Evolutionary conservation across 1,140 invertebrate genomes (phyloP).

Genomic region (Temnothorax nylanderi): DNA sequence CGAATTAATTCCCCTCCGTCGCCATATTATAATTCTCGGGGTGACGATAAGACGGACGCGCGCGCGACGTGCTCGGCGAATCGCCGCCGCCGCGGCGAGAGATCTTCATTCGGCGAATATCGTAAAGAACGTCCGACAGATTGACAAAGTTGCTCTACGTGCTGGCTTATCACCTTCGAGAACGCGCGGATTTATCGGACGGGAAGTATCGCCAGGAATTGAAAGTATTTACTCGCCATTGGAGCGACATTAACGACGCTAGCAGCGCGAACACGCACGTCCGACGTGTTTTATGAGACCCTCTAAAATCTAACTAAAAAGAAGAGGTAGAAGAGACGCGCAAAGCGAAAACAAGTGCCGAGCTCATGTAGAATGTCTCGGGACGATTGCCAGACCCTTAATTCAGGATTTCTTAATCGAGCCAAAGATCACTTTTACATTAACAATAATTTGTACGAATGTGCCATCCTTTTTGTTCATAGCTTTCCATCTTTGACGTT

Average conservation of each 20-base stretch:
- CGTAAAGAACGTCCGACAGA: background rate
- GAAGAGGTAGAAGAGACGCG: background rate
- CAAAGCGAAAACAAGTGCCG: background rate
- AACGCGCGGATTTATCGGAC: conserved; percentile 17
- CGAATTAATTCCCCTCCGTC: conserved; percentile 40
- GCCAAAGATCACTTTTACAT: background rate
- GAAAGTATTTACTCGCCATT: conserved; percentile 26
- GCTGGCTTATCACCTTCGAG: background rate
- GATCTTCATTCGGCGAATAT: conserved; percentile 30
- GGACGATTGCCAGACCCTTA: background rate
- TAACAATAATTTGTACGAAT: background rate
- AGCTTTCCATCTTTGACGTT: background rate
- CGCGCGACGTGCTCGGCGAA: background rate
- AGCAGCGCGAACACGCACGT: background rate
- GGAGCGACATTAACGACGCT: conserved; percentile 16
- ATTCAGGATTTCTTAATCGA: background rate
- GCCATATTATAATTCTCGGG: conserved; percentile 5
- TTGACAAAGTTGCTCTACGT: conserved; percentile 35
- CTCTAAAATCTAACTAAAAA: background rate
- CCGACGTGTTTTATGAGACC: conserved; percentile 9
- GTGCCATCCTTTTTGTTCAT: background rate
- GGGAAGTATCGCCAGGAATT: conserved; percentile 11
- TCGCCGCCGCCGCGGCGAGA: background rate
- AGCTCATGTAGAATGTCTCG: background rate
- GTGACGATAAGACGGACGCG: conserved; percentile 4